Base-by-base conservation (phyloP, 2,888 invertebrate species). In the Eupeodes latifasciatus region DNA sequence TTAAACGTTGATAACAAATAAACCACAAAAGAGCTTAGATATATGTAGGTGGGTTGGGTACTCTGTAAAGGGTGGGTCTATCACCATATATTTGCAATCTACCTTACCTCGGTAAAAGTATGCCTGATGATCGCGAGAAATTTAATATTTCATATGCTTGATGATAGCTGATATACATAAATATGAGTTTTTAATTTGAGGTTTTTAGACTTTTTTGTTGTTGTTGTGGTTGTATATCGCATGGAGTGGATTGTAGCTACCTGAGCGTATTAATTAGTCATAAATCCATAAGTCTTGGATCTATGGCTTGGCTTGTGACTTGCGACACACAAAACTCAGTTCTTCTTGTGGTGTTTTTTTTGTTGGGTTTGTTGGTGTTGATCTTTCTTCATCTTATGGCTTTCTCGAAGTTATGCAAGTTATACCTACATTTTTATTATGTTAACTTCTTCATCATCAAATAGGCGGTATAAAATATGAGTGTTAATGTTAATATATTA, bases 181-280 rank as follows among this genome's bases (percentile, higher is more conserved):
- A 62, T 62, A 62, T 62, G 62, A 62, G 62, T 5, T 11, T 62
- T 44, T 44, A 62, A 62, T 62, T 62, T 62, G 62, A 62, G 62
- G 59, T 59, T 62, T 53, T 40, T 6, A 44, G 44, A 62, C 40
- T 40, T 40, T 40, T 44, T 62, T 62, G 62, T 62, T 40, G 40
- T 62, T 6, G 44, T 62, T 62, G 62, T 62, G 62, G 40, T 62
- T 6, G 44, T 62, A 44, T 36, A 40, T 40, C 40, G 40, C 40
- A 3, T 4, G 40, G 40, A 10, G 40, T 61, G n/a, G 5, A 61
- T n/a, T 40, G n/a, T 36, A 40, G 62, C 62, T 62, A 62, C 62
- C 62, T 62, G 40, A 62, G 62, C 10, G 62, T 44, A 62, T 62
- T 16, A 62, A 62, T 62, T 62, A 62, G 62, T 62, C 62, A 62